Conservation (phyloP, 2,888 invertebrate species). For the Ernsta delagoae region DNA sequence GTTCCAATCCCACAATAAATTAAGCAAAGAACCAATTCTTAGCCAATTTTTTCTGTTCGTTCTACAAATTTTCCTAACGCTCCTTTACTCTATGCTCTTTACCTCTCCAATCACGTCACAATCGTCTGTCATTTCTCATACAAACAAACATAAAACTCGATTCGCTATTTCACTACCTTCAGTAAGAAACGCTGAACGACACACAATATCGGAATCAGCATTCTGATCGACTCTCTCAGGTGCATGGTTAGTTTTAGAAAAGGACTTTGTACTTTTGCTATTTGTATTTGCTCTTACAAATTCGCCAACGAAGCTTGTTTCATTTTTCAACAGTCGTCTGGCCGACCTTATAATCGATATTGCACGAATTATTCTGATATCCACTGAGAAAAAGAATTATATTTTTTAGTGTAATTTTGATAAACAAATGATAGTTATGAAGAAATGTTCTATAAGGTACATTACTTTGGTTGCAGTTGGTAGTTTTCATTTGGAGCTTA, state of each 20-base stretch:
- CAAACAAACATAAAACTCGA: constrained; percentile 25
- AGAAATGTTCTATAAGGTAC: not conserved
- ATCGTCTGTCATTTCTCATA: constrained; percentile 9
- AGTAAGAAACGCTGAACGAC: constrained; percentile 25
- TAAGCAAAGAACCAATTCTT: no score
- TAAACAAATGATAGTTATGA: not conserved
- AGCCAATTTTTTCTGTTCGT: no score
- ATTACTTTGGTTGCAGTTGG: not conserved
- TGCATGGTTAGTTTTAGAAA: constrained; percentile 28
- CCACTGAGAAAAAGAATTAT: constrained; percentile 43
- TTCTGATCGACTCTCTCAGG: constrained; percentile 29
- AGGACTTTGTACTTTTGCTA: constrained; percentile 12
- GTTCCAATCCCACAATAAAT: no score
- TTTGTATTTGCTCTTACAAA: constrained; percentile 17
- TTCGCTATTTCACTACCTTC: constrained; percentile 26
- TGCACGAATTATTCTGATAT: constrained; percentile 46
- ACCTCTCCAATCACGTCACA: not conserved
- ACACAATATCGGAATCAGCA: constrained; percentile 24
- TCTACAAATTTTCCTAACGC: no score
- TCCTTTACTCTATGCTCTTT: no score
- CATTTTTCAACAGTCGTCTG: constrained; percentile 35
- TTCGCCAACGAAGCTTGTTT: constrained; percentile 33
- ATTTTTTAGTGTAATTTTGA: constrained; percentile 16
- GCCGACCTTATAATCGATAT: constrained; percentile 43
- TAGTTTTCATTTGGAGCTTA: no score